A percentile compares a stretch with the other conserved stretches of the same genome.
These are phyloP conservation scores for Centrocercus urophasianus DNA, from an alignment of 2,113 vertebrate genomes.

Conservation along the genomic window DNA sequence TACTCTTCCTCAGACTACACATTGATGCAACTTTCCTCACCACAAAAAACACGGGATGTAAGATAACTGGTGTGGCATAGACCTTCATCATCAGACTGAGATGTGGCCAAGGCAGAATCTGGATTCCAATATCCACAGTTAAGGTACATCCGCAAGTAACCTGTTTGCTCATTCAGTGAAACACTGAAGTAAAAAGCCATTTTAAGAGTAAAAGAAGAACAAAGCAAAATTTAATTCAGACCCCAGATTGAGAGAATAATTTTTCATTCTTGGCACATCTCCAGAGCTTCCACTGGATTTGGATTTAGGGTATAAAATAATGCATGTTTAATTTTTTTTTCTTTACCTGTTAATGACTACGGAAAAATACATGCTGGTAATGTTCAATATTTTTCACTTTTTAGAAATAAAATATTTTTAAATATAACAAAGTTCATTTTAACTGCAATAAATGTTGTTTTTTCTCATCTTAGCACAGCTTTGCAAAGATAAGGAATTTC, in stretches of 20 bases:
- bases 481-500: conserved; percentile 24
- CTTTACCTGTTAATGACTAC: neutral
- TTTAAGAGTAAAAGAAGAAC: neutral
- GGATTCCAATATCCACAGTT: neutral
- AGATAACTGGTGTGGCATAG: neutral
- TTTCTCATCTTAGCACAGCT: neutral
- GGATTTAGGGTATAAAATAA: neutral
- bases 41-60: neutral
- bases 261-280: neutral
- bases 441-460: conserved; percentile 5
- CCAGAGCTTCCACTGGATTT: neutral
- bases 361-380: neutral
- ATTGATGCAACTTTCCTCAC: neutral
- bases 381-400: neutral
- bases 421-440: neutral
- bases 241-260: neutral
- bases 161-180: neutral
- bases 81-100: neutral
- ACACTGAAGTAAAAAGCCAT: neutral
- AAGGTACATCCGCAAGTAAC: neutral
- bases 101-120: neutral
- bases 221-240: neutral
- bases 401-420: neutral
- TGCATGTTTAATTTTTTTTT: neutral
- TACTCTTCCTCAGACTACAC: neutral